Base-by-base conservation (phyloP, 1,140 invertebrate genomes). In the Micrasema minimum region DNA sequence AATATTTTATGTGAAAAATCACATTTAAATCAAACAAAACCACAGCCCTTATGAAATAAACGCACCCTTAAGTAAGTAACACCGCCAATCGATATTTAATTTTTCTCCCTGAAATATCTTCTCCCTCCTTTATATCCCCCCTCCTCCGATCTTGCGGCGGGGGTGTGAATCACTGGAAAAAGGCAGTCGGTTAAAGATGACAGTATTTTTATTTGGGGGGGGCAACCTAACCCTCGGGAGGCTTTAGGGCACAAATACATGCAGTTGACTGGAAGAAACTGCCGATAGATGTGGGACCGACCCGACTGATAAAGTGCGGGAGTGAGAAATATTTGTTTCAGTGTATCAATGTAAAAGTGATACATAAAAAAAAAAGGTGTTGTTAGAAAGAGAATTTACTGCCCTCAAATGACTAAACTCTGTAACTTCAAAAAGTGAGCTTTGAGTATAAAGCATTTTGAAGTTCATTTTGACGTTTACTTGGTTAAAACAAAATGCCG, bases 101-200 rank as follows among this genome's bases (percentile, higher is more conserved):
- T 22, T 64, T 64, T 46, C 59, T 16, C 59, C 55, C 55, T 35
- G 18, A 41, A 64, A 14, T 38, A 9, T 20, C 55, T 20, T 23
- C 23, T 64, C 43, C 26, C 1, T 64, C 59, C 55, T 31, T 46
- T 46, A 18, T 11, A 46, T 5, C 43, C 7, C 22, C 46, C 46
- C 50, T 66, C 14, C 37, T 55, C 38, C 38, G 48, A 41, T 18
- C 18, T 55, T 53, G 26, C 37, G 37, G 48, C 18, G 46, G 48
- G 67, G 61, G 67, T 74, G 67, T 64, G 72, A 74, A 74, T 62
- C 71, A 50, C 46, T 51, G 55, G 69, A 70, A 74, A 74, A 74
- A 74, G 69, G 37, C 51, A 70, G 72, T 67, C 72, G 72, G 61
- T 74, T 74, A 66, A 74, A 45, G 66, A 59, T 43, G 72, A 74